phyloP scores from a whole-genome alignment of 2,113 vertebrate species.

The Mustela nigripes region DNA sequence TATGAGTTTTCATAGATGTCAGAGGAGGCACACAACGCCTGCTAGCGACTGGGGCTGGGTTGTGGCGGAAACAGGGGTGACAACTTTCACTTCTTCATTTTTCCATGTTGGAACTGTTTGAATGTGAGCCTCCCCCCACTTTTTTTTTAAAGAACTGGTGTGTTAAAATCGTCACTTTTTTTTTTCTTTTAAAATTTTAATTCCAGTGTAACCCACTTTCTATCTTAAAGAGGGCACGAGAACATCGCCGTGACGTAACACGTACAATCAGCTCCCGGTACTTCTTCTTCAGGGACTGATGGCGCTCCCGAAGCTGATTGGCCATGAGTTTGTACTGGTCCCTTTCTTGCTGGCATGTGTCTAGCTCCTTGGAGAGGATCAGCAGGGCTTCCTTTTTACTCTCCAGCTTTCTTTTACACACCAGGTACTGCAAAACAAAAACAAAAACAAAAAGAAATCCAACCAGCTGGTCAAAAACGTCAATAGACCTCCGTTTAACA shows the following conservation, averaged over 20 bases:
- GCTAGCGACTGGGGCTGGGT: neutral
- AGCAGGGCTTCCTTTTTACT: slow-evolving; percentile 98
- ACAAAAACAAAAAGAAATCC: neutral
- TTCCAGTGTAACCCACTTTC: neutral
- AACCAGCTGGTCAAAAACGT: rapidly evolving
- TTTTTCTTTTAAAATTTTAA: neutral
- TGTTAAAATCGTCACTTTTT: neutral
- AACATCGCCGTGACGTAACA: neutral
- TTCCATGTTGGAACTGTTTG: neutral
- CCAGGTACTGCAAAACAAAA: slow-evolving; percentile 90
- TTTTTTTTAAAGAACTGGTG: neutral
- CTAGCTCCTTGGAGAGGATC: slow-evolving; percentile 98
- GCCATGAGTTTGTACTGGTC: slow-evolving; percentile 99
- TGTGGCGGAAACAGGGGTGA: neutral
- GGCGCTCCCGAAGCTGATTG: slow-evolving; percentile 96
- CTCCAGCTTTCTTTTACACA: slow-evolving; percentile 96
- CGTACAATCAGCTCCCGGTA: slow-evolving; percentile 96
- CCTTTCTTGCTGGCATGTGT: slow-evolving; percentile 97
- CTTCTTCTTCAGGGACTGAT: slow-evolving; percentile 98
- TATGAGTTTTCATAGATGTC: rapidly evolving
- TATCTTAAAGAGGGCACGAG: neutral
- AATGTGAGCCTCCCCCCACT: neutral
- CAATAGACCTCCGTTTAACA: rapidly evolving
- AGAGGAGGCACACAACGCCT: rapidly evolving
- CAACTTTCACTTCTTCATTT: neutral